Conservation (phyloP, 2,113 vertebrate genomes). For the Mohoua ochrocephala region DNA sequence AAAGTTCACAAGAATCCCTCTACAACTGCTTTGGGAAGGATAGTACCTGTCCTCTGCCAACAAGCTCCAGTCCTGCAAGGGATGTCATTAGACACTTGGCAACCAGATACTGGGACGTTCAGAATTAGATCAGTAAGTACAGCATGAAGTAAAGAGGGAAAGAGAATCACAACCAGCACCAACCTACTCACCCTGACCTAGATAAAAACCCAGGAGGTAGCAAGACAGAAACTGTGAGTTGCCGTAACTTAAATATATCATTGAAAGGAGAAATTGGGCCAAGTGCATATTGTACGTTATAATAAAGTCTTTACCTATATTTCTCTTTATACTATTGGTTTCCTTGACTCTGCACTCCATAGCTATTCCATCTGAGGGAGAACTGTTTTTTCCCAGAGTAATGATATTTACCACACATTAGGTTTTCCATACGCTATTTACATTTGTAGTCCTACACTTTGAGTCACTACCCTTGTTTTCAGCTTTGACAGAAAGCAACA, state of each 20-base stretch:
- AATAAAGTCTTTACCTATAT: not conserved
- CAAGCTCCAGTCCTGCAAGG: not conserved
- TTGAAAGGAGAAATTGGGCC: not conserved
- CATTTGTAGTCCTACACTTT: not conserved
- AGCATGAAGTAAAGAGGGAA: not conserved
- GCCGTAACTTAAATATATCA: not conserved
- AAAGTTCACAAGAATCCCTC: not conserved
- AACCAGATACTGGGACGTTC: not conserved
- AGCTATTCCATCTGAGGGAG: not conserved
- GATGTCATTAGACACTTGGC: not conserved
- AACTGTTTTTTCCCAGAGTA: not conserved
- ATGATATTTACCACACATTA: not conserved
- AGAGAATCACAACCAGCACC: not conserved
- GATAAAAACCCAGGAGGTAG: conserved; percentile 32
- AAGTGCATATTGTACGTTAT: not conserved
- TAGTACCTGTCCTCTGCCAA: not conserved
- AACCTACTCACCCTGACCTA: conserved; percentile 54
- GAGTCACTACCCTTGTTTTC: not conserved
- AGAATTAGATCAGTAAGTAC: conserved; percentile 27
- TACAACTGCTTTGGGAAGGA: not conserved
- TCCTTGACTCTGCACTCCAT: not conserved
- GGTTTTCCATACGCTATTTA: not conserved
- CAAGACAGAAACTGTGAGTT: conserved; percentile 3
- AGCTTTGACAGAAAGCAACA: not conserved
- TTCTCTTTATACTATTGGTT: not conserved